A percentile compares a stretch with the other conserved stretches of the same genome.
Evolutionary conservation across 2,113 vertebrate genomes (phyloP).

Genomic region (Mesitornis unicolor): DNA sequence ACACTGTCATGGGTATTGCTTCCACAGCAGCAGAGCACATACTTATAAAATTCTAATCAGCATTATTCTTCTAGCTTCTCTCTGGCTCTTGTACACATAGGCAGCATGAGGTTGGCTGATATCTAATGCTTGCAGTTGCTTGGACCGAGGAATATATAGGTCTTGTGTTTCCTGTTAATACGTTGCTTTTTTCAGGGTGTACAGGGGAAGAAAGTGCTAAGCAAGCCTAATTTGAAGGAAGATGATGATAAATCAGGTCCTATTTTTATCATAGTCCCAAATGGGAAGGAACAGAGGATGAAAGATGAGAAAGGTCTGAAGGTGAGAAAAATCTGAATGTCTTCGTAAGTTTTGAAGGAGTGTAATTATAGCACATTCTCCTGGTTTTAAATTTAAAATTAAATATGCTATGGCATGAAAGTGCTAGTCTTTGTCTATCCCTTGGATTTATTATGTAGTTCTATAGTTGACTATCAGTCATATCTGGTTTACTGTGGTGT

Average conservation of each 20-base stretch:
- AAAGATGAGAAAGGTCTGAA: slow-evolving; percentile 95
- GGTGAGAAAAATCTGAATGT: slow-evolving; percentile 69
- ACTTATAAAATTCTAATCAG: slow-evolving; percentile 17
- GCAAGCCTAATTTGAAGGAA: slow-evolving; percentile 85
- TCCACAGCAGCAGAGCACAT: slow-evolving; percentile 39
- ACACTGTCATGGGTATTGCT: background rate
- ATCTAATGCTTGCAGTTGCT: background rate
- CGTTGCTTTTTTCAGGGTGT: slow-evolving; percentile 70
- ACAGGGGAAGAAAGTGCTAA: slow-evolving; percentile 86
- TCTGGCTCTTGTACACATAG: background rate
- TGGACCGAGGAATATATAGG: background rate
- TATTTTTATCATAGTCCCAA: slow-evolving; percentile 88
- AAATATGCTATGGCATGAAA: background rate
- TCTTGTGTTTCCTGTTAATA: background rate
- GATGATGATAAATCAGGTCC: slow-evolving; percentile 93
- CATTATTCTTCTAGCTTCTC: slow-evolving; percentile 16
- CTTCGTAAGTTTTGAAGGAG: background rate
- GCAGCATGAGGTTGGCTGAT: slow-evolving; percentile 39
- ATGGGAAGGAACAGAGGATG: slow-evolving; percentile 93
- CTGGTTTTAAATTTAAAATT: background rate
- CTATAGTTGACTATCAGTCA: background rate
- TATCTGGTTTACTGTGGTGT: background rate
- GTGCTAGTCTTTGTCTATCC: background rate
- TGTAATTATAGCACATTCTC: fast-evolving
- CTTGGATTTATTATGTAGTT: background rate